Base-by-base conservation (phyloP, 2,113 vertebrate genomes). In the Hucho hucho region DNA sequence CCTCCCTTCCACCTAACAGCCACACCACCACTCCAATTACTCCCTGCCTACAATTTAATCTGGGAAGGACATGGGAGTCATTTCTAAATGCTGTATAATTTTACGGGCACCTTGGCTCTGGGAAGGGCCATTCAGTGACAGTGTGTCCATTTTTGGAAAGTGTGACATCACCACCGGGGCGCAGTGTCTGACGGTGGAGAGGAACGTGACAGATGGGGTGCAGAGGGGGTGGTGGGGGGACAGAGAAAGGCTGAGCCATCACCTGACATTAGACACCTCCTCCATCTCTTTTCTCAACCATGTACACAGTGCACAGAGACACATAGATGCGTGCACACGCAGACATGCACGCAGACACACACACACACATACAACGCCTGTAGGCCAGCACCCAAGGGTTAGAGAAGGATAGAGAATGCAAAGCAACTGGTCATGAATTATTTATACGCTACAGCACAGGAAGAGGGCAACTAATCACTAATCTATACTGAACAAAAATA, bases 1-100 rank as follows among this genome's bases (percentile, higher is more conserved):
- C 37, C 7, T 11, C 7, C 37, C 37, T 2, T 43, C 37, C 37
- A 11, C 37, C 3, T 16, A 20, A 4, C 16, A 56, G 13, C 4
- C 53, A 56, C 53, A 20, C 53, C 13, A 4, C 13, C 53, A 70
- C 43, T 70, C 68, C 68, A 49, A 70, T 70, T 69, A 70, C 68
- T 46, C 43, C 22, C 3, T 13, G 22, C 68, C 68, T 47, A 70
- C 22, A 70, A 25, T 70, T 25, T 53, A 70, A 70, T 70, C 20
- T 49, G 32, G 37, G 9, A 43, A 43, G 37, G 37, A 43, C 37
- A 43, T 43, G 37, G 37, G 68, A 49, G 68, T 70, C 1, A 47
- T 49, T 70, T 43, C 13, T 32, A 47, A 70, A 53, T 4, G 22
- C 20, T 24, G 16, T 70, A 70, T 70, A 25, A 47, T 53, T 70